Conservation (phyloP, 2,888 invertebrate species). For the Peribatodes rhomboidaria region DNA sequence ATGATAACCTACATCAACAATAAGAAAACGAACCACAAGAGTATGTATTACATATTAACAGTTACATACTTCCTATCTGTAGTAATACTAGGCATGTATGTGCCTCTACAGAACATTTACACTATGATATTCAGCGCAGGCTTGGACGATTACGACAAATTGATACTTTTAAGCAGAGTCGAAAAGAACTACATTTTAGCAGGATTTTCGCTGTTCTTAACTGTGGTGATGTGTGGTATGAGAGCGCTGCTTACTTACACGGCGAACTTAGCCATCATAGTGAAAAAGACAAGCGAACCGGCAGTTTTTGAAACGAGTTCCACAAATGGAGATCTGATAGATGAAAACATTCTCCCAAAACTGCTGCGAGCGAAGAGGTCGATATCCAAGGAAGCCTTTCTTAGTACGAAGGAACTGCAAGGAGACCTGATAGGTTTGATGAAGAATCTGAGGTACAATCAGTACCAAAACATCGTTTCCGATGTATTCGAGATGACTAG, state of each 20-base stretch:
- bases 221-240: conserved; percentile 68
- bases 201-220: conserved; percentile 76
- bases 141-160: conserved; percentile 61
- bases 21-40: conserved; percentile 51
- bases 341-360: conserved; percentile 62
- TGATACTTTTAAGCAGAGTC: conserved; percentile 59
- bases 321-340: conserved; percentile 21
- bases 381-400: conserved; percentile 71
- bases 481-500: conserved; percentile 55
- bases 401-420: conserved; percentile 68
- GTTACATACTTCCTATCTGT: conserved; percentile 62
- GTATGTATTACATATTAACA: conserved; percentile 50
- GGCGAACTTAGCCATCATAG: conserved; percentile 58
- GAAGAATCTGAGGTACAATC: conserved; percentile 55
- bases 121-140: conserved; percentile 55
- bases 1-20: conserved; percentile 57
- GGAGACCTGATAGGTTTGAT: conserved; percentile 66
- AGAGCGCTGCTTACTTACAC: conserved; percentile 65
- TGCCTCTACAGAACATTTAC: conserved; percentile 65
- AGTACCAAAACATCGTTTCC: conserved; percentile 53
- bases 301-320: conserved; percentile 36
- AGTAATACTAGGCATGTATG: conserved; percentile 71
- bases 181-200: conserved; percentile 74
- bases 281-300: conserved; percentile 50
- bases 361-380: conserved; percentile 70